Conservation (phyloP, 2,113 vertebrate species). For the Tapirus terrestris region DNA sequence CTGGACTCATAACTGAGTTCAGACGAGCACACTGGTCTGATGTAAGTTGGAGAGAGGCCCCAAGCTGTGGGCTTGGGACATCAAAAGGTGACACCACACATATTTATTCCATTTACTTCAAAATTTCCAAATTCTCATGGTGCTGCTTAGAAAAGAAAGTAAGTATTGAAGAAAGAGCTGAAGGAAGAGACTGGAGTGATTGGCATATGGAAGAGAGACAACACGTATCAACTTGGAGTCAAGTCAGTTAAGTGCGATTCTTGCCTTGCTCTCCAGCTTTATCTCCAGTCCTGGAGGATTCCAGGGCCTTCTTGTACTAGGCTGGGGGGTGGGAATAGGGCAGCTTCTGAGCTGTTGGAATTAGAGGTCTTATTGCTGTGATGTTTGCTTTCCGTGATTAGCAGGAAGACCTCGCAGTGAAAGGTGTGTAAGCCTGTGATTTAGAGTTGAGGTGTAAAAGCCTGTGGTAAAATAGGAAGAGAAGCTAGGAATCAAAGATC, state of each 20-base stretch:
- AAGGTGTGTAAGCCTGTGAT: not conserved
- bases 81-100: not conserved
- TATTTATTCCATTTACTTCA: not conserved
- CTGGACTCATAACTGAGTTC: conserved; percentile 12
- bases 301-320: not conserved
- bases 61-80: not conserved
- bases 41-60: not conserved
- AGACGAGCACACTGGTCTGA: not conserved
- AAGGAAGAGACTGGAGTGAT: not conserved
- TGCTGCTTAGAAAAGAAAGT: conserved; percentile 29
- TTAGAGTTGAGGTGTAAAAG: not conserved
- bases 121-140: conserved; percentile 5
- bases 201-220: not conserved
- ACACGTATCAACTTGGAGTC: not conserved
- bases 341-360: not conserved
- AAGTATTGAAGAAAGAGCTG: not conserved
- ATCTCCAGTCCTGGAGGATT: not conserved
- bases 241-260: not conserved
- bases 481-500: not conserved
- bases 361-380: not conserved
- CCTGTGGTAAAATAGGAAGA: not conserved
- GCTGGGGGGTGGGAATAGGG: not conserved
- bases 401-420: not conserved
- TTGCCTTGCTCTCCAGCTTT: not conserved
- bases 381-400: not conserved